phyloP scores from a whole-genome alignment of 2,888 invertebrate species.

The Cerceris rybyensis region DNA sequence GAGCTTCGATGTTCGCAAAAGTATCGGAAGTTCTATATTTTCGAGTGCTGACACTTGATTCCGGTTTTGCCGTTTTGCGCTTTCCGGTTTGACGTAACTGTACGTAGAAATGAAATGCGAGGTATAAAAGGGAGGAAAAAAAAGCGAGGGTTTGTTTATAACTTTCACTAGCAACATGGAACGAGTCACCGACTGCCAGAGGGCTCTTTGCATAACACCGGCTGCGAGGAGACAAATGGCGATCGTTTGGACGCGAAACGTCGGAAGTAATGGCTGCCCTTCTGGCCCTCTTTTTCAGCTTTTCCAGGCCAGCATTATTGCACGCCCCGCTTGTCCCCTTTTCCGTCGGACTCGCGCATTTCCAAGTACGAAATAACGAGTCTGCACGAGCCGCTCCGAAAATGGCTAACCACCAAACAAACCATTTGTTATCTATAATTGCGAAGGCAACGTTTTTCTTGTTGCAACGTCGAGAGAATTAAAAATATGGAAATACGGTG shows the following conservation, averaged over 20 bases:
- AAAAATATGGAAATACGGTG: constrained; percentile 57
- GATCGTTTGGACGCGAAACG: constrained; percentile 68
- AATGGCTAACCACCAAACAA: constrained; percentile 56
- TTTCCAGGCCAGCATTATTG: constrained; percentile 68
- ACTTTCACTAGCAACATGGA: constrained; percentile 58
- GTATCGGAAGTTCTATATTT: too few species aligned
- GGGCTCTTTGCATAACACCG: constrained; percentile 67
- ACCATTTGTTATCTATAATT: constrained; percentile 68
- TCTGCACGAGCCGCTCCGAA: constrained; percentile 32
- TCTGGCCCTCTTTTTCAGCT: constrained; percentile 70
- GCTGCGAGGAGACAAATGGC: constrained; percentile 70
- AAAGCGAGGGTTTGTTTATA: constrained; percentile 56
- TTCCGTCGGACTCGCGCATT: constrained; percentile 38
- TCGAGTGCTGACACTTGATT: too few species aligned
- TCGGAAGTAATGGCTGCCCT: constrained; percentile 70
- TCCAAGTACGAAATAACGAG: constrained; percentile 62
- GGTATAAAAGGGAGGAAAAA: constrained; percentile 1
- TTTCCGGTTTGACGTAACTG: not conserved
- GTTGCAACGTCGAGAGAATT: constrained; percentile 38
- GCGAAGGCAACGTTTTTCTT: constrained; percentile 61
- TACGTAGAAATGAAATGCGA: not conserved
- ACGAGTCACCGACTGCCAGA: constrained; percentile 57
- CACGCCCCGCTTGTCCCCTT: constrained; percentile 28
- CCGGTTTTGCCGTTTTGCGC: too few species aligned
- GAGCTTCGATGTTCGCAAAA: too few species aligned